phyloP scores from a whole-genome alignment of 2,888 invertebrate genomes.

The Ptychoptera albimana region DNA sequence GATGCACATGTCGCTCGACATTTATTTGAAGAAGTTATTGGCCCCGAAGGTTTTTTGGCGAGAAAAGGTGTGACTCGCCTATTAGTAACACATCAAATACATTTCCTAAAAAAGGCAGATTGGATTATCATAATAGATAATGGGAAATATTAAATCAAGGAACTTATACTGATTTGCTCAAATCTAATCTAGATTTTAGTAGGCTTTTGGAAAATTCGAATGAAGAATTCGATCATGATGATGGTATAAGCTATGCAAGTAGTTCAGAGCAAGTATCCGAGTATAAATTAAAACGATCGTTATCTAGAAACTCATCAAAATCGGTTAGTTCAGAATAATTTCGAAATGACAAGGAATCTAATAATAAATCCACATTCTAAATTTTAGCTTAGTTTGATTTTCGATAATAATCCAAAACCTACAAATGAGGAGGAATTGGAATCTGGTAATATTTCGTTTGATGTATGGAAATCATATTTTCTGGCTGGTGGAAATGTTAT shows the following conservation, averaged over 20 bases:
- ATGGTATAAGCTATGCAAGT: too few relatives aligned
- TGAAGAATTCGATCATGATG: constrained; percentile 12
- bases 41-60: constrained; percentile 32
- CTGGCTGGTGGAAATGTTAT: constrained; percentile 33
- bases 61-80: constrained; percentile 44
- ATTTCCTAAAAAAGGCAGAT: constrained; percentile 46
- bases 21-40: constrained; percentile 57
- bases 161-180: constrained; percentile 33
- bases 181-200: constrained; percentile 35
- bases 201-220: constrained; percentile 31
- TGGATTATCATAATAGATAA: constrained; percentile 44
- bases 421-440: constrained; percentile 26
- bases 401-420: too few relatives aligned
- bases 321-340: background rate
- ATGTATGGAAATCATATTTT: constrained; percentile 32
- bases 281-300: constrained; percentile 30
- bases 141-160: constrained; percentile 32
- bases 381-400: too few relatives aligned
- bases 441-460: constrained; percentile 27
- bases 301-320: constrained; percentile 16
- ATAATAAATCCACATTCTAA: too few relatives aligned
- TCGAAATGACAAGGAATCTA: too few relatives aligned
- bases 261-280: constrained; percentile 3
- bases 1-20: constrained; percentile 59
- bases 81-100: constrained; percentile 65